phyloP scores from a whole-genome alignment of 2,888 invertebrate species.

The Eupithecia subumbrata region DNA sequence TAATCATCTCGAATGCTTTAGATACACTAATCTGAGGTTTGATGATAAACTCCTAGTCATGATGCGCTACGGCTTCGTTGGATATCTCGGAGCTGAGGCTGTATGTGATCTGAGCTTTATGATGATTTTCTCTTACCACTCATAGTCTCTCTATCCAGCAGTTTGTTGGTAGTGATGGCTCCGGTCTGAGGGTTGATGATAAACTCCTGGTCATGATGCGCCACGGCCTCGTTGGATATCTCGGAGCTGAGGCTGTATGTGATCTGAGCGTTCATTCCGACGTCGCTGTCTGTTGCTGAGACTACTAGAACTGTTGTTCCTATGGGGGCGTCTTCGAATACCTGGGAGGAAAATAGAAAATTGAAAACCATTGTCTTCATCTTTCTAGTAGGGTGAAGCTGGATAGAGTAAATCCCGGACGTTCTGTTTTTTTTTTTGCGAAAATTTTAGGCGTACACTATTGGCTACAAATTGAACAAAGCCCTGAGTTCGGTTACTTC shows the following conservation, averaged over 20 bases:
- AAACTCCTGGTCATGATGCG: slow-evolving; percentile 88
- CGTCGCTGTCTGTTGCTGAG: slow-evolving; percentile 96
- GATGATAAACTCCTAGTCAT: slow-evolving; percentile 91
- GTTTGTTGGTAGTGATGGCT: slow-evolving; percentile 93
- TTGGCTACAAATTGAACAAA: too few species aligned
- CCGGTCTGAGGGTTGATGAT: slow-evolving; percentile 96
- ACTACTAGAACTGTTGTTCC: slow-evolving; percentile 97
- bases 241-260: slow-evolving; percentile 88
- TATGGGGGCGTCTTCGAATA: slow-evolving; percentile 96
- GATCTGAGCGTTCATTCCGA: slow-evolving; percentile 96
- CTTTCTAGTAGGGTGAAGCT: too few species aligned
- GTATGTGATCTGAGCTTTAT: slow-evolving; percentile 94
- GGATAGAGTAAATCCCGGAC: too few species aligned
- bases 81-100: slow-evolving; percentile 85
- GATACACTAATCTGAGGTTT: slow-evolving; percentile 87
- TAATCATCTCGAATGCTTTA: background rate
- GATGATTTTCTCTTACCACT: slow-evolving; percentile 71
- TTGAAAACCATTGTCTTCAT: too few species aligned
- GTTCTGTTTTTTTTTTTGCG: too few species aligned
- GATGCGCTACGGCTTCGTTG: slow-evolving; percentile 86
- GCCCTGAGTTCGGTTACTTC: too few species aligned
- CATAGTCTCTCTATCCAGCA: slow-evolving; percentile 93
- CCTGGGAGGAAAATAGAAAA: slow-evolving; percentile 59
- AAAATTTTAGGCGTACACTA: too few species aligned
- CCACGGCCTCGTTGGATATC: slow-evolving; percentile 85